Conservation (phyloP, 1,140 invertebrate genomes). For the Neodiprion fabricii region DNA sequence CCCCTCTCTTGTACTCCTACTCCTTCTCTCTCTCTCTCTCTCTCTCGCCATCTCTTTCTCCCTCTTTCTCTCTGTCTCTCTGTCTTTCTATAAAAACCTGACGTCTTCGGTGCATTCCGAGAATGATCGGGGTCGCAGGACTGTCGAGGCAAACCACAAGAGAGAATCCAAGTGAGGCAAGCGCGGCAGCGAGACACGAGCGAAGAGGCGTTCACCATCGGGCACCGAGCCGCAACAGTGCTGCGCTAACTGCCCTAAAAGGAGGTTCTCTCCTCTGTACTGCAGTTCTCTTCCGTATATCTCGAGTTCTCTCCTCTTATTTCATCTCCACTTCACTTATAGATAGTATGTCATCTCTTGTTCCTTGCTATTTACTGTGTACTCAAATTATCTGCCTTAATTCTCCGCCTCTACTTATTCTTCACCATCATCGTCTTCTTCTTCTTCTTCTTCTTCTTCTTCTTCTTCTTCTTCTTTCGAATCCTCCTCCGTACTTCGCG, state of each 20-base stretch:
- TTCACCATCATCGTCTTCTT: constrained; percentile 9
- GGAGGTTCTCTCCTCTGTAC: constrained; percentile 46
- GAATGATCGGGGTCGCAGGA: constrained; percentile 55
- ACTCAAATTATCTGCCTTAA: not conserved
- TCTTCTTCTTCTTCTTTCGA: constrained; percentile 3
- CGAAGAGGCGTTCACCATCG: not conserved
- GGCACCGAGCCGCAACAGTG: not conserved
- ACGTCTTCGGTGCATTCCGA: constrained; percentile 46
- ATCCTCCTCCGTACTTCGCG: not conserved
- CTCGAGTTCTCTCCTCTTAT: constrained; percentile 29
- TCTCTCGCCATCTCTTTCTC: constrained; percentile 28
- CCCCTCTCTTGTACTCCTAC: too few species aligned
- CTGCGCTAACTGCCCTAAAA: constrained; percentile 51
- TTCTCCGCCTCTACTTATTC: constrained; percentile 7
- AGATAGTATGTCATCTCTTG: constrained; percentile 8
- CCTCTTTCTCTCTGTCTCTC: constrained; percentile 47
- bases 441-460: constrained; percentile 11
- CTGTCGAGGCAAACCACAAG: constrained; percentile 35
- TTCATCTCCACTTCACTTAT: not conserved
- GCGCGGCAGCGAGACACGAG: constrained; percentile 19
- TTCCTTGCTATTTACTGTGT: not conserved
- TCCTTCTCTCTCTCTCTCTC: too few species aligned
- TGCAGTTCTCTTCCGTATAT: constrained; percentile 38
- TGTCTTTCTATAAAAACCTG: constrained; percentile 47
- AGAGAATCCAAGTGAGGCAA: constrained; percentile 34